Percentiles rank a stretch among this genome's conserved stretches.
Evolutionary conservation across 92 coral and sea anemone species (phyloP).

Genomic region (Heliopora coerulea): DNA sequence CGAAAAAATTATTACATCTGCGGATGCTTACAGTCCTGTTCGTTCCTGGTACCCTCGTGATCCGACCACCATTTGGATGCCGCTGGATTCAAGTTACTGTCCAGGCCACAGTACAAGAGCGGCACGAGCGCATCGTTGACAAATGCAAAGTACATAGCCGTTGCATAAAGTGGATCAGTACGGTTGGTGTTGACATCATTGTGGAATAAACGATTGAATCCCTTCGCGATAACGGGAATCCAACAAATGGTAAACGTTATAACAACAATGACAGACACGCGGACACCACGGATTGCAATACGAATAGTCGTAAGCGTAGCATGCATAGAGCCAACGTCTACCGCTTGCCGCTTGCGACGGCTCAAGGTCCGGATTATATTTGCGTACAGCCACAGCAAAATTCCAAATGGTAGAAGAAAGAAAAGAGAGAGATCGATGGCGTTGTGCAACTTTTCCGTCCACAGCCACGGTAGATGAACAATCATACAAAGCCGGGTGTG

Average conservation of each 20-base stretch:
- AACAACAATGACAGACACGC: conserved; percentile 24
- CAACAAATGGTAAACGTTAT: conserved; percentile 12
- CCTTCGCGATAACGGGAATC: conserved; percentile 33
- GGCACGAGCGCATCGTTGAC: conserved; percentile 31
- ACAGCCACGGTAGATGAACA: conserved; percentile 1
- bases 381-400: conserved; percentile 15
- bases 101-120: conserved; percentile 26
- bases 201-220: conserved; percentile 15
- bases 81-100: conserved; percentile 23
- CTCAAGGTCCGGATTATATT: conserved; percentile 3
- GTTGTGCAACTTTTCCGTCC: conserved; percentile 20
- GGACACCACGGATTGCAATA: conserved; percentile 30
- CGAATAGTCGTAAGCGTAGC: conserved; percentile 21
- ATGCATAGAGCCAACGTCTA: conserved; percentile 10
- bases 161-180: conserved; percentile 1
- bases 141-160: conserved; percentile 31
- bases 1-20: too few relatives aligned
- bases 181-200: conserved; percentile 14
- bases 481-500: conserved; percentile 7
- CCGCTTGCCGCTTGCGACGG: conserved; percentile 29
- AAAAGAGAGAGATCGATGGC: conserved; percentile 9
- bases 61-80: conserved; percentile 6
- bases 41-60: neutral
- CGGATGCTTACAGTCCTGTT: neutral
- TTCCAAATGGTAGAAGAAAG: conserved; percentile 12